Evolutionary conservation across 2,888 invertebrate species (phyloP), one percentile per base, ranked within the genome.

Genomic region (Dichetophora obliterata): DNA sequence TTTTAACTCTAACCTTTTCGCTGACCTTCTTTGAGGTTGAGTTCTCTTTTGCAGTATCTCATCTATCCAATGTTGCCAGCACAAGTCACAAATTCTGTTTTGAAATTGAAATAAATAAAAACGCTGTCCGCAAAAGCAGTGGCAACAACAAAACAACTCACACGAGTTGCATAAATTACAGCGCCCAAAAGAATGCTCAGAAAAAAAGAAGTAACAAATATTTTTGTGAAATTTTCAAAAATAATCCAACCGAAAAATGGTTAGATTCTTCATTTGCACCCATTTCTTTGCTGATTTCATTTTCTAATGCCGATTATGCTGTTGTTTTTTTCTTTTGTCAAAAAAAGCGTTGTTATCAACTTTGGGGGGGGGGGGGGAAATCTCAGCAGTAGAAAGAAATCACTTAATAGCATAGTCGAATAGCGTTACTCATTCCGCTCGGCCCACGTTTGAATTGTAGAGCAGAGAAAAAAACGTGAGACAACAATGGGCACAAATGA

Each of bases 161-260:
- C 59, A 48, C 24, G 59, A 59, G 54, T 31, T 69, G 54, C 57
- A 70, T 70, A 70, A 54, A 70, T 70, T 70, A 70, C 34, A n/a
- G 11, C 31, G 24, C 52, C 52, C 31, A 22, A 37, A 54, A 70
- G 54, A 27, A 68, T 48, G 11, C 54, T 6, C 27, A 14, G 52
- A 9, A 54, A 54, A 2, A 54, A 54, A 2, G 31, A 14, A 34
- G n/a, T 16, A 65, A 65, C n/a, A 65, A 65, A 34, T 4, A 65
- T 11, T 43, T 43, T 43, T 43, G 43, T 43, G 43, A 43, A 43
- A 43, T 43, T 43, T 11, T 14, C 43, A 43, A 43, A 43, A 43
- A 11, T 14, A 43, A 43, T 11, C 14, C 43, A 43, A 43, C 43
- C 43, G 14, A 43, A 43, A 43, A 43, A 43, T 43, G 11, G 43